Base-by-base conservation (phyloP, 2,888 invertebrate species). In the Yponomeuta evonymella region DNA sequence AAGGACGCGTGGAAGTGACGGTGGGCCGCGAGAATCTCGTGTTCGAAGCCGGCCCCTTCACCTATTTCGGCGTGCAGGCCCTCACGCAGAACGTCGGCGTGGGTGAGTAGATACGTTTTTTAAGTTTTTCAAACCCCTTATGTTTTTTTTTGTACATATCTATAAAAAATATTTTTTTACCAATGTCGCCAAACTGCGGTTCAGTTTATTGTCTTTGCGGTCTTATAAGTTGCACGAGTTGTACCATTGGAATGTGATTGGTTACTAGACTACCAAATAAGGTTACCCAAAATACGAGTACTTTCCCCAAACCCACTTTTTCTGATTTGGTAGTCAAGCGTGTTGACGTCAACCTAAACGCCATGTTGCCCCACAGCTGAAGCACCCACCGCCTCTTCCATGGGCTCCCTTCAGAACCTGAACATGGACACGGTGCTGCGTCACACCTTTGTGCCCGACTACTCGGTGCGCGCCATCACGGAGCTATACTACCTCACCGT, bases 31-130 rank as follows among this genome's bases (percentile, higher is more conserved):
- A 98, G 89, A 96, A 96, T 84, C 94, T 99, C 78, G 94, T 96
- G 71, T 99, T 98, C 85, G 98, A 98, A 84, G 96, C 97, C 73
- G 98, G 99, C 0, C 98, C 98, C 12, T 99, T 99, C 90, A 97
- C 97, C 0, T 98, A 96, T 89, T 99, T 98, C 87, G 97, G 97
- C 10, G 95, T 95, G 15, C 97, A 98, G 83, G 97, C 97, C 2
- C 93, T 98, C 65, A 94, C 94, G 15, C 95, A 95, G 79, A 96
- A 95, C 80, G 93, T 96, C 11, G 95, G 95, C 73, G 88, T 95
- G 70, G 95, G 96, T 96, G 86, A 93, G 92, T 85, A 70, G 51
- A 33, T 33, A 33, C 33, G 33, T 33, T 33, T 33, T 33, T 2
- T 33, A 43, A 43, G 9, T 1, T 8, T 43, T 5, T 43, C 0